These are phyloP conservation scores for Harpegnathos saltator DNA, from an alignment of 1,140 invertebrate species.

Conservation along the genomic window DNA sequence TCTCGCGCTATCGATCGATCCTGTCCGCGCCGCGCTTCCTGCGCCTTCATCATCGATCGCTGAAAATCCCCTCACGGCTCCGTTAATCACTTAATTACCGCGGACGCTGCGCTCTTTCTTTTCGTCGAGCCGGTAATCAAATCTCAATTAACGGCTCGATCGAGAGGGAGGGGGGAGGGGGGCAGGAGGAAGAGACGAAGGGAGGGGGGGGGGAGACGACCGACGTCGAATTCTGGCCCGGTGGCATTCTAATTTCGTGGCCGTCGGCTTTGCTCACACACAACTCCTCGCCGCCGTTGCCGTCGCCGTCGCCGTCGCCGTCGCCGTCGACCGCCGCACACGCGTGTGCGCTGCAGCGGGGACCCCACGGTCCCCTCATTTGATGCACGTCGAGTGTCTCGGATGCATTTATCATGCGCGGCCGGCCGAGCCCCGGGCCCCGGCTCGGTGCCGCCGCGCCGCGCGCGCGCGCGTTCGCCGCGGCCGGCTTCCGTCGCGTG, in stretches of 20 bases:
- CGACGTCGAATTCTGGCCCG: slow-evolving; percentile 64
- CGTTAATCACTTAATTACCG: slow-evolving; percentile 39
- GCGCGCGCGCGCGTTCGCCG: slow-evolving; percentile 26
- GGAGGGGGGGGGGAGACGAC: slow-evolving; percentile 9
- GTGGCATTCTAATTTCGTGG: slow-evolving; percentile 62
- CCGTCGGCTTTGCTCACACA: slow-evolving; percentile 40
- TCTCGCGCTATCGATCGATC: background rate
- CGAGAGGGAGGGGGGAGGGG: background rate
- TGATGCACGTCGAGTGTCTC: slow-evolving; percentile 67
- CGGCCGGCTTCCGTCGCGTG: slow-evolving; percentile 41
- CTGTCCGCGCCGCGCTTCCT: background rate
- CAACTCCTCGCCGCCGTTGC: slow-evolving; percentile 19
- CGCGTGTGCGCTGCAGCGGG: slow-evolving; percentile 46
- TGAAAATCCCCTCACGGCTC: background rate
- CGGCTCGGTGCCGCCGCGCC: slow-evolving; percentile 20
- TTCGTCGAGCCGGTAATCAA: slow-evolving; percentile 34
- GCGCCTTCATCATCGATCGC: background rate
- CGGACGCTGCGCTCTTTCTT: background rate
- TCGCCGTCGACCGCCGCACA: slow-evolving; percentile 30
- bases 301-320: background rate
- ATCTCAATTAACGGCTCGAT: slow-evolving; percentile 55
- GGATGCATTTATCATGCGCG: slow-evolving; percentile 72
- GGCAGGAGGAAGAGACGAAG: no score
- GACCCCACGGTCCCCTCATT: slow-evolving; percentile 59
- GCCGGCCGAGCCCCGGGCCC: slow-evolving; percentile 69